A percentile compares a stretch with the other conserved stretches of the same genome.
Evolutionary conservation across 2,888 invertebrate genomes (phyloP).

Genomic region (Siphonodentalium dalli): DNA sequence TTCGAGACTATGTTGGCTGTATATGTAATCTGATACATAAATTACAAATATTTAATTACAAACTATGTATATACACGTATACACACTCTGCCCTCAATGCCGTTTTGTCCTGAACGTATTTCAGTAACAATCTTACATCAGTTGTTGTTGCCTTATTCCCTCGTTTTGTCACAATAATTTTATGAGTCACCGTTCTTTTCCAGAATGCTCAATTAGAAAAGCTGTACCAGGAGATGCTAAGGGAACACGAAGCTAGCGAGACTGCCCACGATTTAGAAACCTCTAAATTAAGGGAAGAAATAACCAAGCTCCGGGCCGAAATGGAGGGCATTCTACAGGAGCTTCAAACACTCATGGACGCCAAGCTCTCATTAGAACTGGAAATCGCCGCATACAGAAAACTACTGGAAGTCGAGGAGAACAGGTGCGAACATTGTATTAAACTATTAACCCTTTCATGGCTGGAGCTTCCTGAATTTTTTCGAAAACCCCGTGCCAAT

Average conservation of each 20-base stretch:
- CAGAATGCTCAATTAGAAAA: conserved; percentile 68
- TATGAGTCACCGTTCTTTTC: conserved; percentile 9
- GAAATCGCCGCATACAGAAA: conserved; percentile 70
- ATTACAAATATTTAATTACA: too few relatives aligned
- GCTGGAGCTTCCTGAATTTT: too few relatives aligned
- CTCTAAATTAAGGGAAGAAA: conserved; percentile 56
- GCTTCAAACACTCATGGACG: conserved; percentile 67
- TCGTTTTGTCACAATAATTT: neutral
- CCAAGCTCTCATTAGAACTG: conserved; percentile 69
- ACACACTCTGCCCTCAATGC: too few relatives aligned
- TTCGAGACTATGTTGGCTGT: too few relatives aligned
- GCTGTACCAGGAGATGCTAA: conserved; percentile 66
- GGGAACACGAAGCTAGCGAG: conserved; percentile 67
- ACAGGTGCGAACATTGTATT: conserved; percentile 65
- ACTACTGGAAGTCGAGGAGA: conserved; percentile 69
- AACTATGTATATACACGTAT: too few relatives aligned
- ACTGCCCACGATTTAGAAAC: conserved; percentile 66
- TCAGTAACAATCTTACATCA: too few relatives aligned
- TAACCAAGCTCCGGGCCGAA: conserved; percentile 58
- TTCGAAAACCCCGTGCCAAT: too few relatives aligned
- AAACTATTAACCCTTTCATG: too few relatives aligned
- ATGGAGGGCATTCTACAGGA: conserved; percentile 64
- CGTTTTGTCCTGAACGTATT: neutral
- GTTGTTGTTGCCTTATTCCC: too few relatives aligned
- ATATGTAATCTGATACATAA: too few relatives aligned